Evolutionary conservation across 2,888 invertebrate species (phyloP).

Genomic region (Amiota mariae): DNA sequence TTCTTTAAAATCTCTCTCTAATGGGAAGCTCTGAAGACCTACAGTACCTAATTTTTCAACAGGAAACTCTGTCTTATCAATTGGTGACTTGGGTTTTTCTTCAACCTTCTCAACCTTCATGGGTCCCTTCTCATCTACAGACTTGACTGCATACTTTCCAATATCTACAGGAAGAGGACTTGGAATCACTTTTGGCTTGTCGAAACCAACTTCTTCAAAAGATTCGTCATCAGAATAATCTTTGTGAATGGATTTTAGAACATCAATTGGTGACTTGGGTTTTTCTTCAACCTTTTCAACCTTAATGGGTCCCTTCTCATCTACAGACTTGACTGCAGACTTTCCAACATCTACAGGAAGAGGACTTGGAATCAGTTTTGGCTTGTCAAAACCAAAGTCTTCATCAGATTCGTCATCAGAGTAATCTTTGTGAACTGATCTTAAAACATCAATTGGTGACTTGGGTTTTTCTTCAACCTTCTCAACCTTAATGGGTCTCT

Average conservation of each 20-base stretch:
- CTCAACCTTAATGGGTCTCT: too few relatives aligned
- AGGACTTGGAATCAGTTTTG: constrained; percentile 6
- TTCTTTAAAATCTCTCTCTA: constrained; percentile 43
- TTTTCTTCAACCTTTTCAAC: too few relatives aligned
- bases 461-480: background rate
- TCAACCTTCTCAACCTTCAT: too few relatives aligned
- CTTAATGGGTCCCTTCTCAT: too few relatives aligned
- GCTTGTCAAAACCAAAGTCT: constrained; percentile 15
- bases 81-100: background rate
- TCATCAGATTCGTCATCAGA: constrained; percentile 32
- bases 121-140: too few relatives aligned
- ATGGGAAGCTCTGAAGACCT: constrained; percentile 48
- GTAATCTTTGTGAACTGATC: background rate
- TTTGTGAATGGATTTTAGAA: too few relatives aligned
- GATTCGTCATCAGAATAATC: background rate
- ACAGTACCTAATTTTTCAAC: constrained; percentile 38
- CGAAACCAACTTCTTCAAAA: background rate
- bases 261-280: too few relatives aligned
- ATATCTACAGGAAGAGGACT: too few relatives aligned
- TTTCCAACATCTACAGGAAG: background rate
- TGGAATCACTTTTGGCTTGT: background rate
- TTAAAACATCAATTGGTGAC: constrained; percentile 9
- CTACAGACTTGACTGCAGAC: too few relatives aligned
- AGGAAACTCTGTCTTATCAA: constrained; percentile 53
- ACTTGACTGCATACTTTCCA: too few relatives aligned